Percentiles rank a stretch among this genome's conserved stretches.
phyloP scores from a whole-genome alignment of 2,888 invertebrate species.

The Tetanocera ferruginea region DNA sequence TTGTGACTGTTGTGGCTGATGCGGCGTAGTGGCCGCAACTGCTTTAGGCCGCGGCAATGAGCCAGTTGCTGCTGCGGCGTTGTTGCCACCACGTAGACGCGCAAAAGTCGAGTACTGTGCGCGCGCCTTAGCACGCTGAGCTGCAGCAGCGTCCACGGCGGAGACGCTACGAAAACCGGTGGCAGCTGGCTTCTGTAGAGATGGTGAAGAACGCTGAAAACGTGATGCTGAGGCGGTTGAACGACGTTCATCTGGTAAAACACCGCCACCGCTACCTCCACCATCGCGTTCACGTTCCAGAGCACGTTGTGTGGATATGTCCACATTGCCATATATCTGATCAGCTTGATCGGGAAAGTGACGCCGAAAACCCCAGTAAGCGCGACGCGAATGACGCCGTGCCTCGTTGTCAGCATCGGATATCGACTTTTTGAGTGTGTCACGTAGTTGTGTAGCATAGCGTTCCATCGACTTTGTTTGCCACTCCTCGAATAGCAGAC shows the following conservation, averaged over 20 bases:
- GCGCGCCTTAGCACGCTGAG: constrained; percentile 86
- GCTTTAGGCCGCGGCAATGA: constrained; percentile 58
- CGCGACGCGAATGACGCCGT: constrained; percentile 78
- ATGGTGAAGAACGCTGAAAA: constrained; percentile 59
- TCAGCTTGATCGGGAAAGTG: constrained; percentile 95
- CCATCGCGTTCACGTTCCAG: constrained; percentile 72
- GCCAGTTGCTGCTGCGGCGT: constrained; percentile 50
- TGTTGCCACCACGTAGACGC: constrained; percentile 74
- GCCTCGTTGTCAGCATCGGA: constrained; percentile 95
- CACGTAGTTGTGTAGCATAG: constrained; percentile 82
- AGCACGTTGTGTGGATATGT: constrained; percentile 78
- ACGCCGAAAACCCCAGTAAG: constrained; percentile 90
- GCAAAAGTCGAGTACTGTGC: constrained; percentile 86
- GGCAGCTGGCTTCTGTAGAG: constrained; percentile 61
- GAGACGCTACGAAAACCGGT: constrained; percentile 85
- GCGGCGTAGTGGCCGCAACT: constrained; percentile 72
- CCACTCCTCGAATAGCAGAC: constrained; percentile 89
- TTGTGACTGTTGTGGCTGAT: constrained; percentile 58
- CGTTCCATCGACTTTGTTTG: constrained; percentile 85
- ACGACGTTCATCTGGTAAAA: constrained; percentile 53
- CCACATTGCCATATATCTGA: constrained; percentile 83
- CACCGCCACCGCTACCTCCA: constrained; percentile 61
- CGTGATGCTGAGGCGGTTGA: constrained; percentile 54
- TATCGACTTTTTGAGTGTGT: constrained; percentile 88
- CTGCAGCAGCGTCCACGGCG: constrained; percentile 93